Percentiles rank a stretch among this genome's conserved stretches.
Conservation (phyloP, 1,140 invertebrate species). For the Drosophila cardini region DNA sequence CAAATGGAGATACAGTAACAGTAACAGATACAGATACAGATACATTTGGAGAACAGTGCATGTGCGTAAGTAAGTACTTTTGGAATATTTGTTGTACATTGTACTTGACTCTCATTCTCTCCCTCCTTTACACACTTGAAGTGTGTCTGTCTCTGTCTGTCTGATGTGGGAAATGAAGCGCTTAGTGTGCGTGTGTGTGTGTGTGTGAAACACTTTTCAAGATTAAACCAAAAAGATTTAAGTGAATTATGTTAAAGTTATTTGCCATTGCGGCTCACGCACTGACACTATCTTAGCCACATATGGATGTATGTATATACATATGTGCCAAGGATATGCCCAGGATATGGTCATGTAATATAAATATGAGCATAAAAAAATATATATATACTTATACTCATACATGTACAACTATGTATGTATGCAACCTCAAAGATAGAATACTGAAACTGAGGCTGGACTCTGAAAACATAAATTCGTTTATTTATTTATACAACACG, state of each 20-base stretch:
- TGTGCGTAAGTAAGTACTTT: slow-evolving; percentile 30
- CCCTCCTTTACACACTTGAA: background rate
- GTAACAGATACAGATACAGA: slow-evolving; percentile 23
- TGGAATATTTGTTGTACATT: slow-evolving; percentile 20
- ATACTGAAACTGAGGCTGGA: slow-evolving; percentile 12
- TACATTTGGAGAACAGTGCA: slow-evolving; percentile 10
- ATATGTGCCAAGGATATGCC: slow-evolving; percentile 22
- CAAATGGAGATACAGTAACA: slow-evolving; percentile 25
- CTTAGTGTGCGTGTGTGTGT: slow-evolving; percentile 29
- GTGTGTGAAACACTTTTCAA: slow-evolving; percentile 74
- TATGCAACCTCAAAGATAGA: slow-evolving; percentile 14
- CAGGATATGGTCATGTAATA: slow-evolving; percentile 64
- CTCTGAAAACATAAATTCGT: slow-evolving; percentile 65
- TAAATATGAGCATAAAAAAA: slow-evolving; percentile 74
- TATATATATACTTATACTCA: slow-evolving; percentile 31
- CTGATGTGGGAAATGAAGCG: slow-evolving; percentile 13
- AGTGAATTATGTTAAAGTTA: slow-evolving; percentile 82
- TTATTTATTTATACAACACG: slow-evolving; percentile 77
- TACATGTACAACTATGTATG: background rate
- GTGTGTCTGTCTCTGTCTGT: slow-evolving; percentile 17
- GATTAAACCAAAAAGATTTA: slow-evolving; percentile 83
- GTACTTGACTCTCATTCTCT: slow-evolving; percentile 31
- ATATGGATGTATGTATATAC: slow-evolving; percentile 12
- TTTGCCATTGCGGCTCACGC: slow-evolving; percentile 66
- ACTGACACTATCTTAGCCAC: slow-evolving; percentile 51